Percentiles rank a stretch among this genome's conserved stretches.
These are phyloP conservation scores for Augochlora pura DNA, from an alignment of 1,140 invertebrate species.

Conservation along the genomic window DNA sequence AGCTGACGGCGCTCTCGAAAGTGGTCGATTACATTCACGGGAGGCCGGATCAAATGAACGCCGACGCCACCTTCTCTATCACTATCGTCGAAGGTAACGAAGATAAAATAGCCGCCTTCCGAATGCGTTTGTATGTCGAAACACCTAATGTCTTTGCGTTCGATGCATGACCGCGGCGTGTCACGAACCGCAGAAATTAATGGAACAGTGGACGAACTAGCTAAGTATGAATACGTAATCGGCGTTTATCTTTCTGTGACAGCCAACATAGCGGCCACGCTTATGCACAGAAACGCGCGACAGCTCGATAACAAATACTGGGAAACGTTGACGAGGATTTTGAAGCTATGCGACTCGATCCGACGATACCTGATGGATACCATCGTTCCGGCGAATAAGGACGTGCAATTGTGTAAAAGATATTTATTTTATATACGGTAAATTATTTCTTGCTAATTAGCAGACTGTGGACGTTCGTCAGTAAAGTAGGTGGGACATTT, in stretches of 20 bases:
- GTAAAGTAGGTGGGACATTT: too few relatives aligned
- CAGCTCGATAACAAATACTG: slow-evolving; percentile 23
- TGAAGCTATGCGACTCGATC: slow-evolving; percentile 25
- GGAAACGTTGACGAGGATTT: slow-evolving; percentile 11
- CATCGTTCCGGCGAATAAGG: slow-evolving; percentile 10
- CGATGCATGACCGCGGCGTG: too few relatives aligned
- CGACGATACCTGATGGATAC: slow-evolving; percentile 13
- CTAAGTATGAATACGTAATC: not conserved
- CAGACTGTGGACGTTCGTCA: too few relatives aligned
- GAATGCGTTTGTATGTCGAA: too few relatives aligned
- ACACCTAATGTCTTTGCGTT: too few relatives aligned
- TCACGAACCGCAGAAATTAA: too few relatives aligned
- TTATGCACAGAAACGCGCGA: slow-evolving; percentile 39
- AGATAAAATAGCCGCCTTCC: not conserved
- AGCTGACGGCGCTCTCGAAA: slow-evolving; percentile 57
- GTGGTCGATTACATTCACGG: slow-evolving; percentile 60
- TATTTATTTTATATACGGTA: not conserved
- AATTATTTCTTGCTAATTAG: too few relatives aligned
- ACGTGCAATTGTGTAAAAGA: slow-evolving; percentile 36
- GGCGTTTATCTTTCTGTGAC: not conserved
- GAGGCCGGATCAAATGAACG: slow-evolving; percentile 68
- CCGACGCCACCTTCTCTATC: slow-evolving; percentile 67
- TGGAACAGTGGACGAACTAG: not conserved
- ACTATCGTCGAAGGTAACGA: slow-evolving; percentile 70
- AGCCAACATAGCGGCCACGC: slow-evolving; percentile 44